These are phyloP conservation scores for Sminthurinus signatus DNA, from an alignment of 1,140 invertebrate species.

Conservation along the genomic window DNA sequence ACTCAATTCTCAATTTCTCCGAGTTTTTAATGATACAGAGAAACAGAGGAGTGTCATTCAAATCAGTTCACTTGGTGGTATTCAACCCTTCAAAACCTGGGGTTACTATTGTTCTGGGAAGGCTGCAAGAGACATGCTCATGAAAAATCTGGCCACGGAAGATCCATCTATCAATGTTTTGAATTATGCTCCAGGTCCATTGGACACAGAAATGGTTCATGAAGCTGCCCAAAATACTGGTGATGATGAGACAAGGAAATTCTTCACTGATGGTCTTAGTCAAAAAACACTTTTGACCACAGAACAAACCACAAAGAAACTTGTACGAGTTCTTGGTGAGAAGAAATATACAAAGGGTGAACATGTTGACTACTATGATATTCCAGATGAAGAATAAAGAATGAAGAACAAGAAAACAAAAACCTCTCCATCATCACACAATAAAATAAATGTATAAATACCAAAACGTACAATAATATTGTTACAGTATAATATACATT, in stretches of 20 bases:
- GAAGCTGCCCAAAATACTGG: conserved; percentile 54
- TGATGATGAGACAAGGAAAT: conserved; percentile 54
- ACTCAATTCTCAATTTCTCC: conserved; percentile 69
- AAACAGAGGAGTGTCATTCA: conserved; percentile 65
- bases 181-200: conserved; percentile 89
- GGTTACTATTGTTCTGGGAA: conserved; percentile 66
- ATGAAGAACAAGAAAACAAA: too few relatives aligned
- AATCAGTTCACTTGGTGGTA: conserved; percentile 74
- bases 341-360: conserved; percentile 71
- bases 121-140: conserved; percentile 87
- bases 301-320: conserved; percentile 65
- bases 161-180: conserved; percentile 66
- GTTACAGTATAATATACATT: too few relatives aligned
- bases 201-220: conserved; percentile 84
- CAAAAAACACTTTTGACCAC: conserved; percentile 63
- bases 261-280: conserved; percentile 55
- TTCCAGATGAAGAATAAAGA: conserved; percentile 17
- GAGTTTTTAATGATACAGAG: conserved; percentile 48
- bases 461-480: too few relatives aligned
- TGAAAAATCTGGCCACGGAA: conserved; percentile 76
- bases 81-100: conserved; percentile 59
- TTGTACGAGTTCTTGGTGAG: conserved; percentile 62
- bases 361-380: conserved; percentile 81
- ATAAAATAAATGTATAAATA: too few relatives aligned
- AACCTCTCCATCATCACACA: too few relatives aligned